Percentiles rank a stretch among this genome's conserved stretches.
phyloP scores from a whole-genome alignment of 2,113 vertebrate genomes.

The Ammospiza caudacuta region DNA sequence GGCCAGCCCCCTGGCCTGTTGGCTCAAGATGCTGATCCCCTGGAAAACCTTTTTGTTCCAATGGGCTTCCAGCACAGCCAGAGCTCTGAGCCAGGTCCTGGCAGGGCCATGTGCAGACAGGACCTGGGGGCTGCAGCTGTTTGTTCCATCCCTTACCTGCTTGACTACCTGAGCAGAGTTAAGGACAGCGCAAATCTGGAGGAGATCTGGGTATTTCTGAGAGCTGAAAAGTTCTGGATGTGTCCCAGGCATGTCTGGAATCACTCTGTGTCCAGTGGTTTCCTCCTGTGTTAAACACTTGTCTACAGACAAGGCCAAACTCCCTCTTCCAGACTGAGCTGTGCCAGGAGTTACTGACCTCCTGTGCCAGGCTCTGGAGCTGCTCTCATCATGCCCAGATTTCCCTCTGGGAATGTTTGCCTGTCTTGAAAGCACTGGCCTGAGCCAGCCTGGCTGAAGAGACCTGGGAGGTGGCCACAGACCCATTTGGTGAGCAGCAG shows the following conservation, averaged over 20 bases:
- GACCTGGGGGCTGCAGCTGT: background rate
- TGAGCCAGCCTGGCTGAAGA: background rate
- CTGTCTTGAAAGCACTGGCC: background rate
- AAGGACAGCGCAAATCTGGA: background rate
- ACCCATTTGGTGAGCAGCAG: background rate
- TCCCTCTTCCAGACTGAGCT: background rate
- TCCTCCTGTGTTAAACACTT: background rate
- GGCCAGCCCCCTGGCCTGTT: background rate
- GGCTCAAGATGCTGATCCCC: background rate
- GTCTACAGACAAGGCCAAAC: background rate
- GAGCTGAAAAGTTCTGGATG: background rate
- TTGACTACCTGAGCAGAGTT: background rate
- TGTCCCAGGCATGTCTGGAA: background rate
- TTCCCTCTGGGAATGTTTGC: background rate
- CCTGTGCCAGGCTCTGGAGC: background rate
- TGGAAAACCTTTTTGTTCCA: background rate
- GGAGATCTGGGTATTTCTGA: background rate
- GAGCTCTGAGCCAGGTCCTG: background rate
- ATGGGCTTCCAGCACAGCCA: background rate
- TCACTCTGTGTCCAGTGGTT: background rate
- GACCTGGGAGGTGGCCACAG: background rate
- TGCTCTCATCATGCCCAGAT: background rate
- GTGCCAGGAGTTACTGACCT: background rate
- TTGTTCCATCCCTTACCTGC: background rate
- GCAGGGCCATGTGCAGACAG: fast-evolving